Evolutionary conservation across 2,797 vertebrate genomes (phyloP).

Genomic region (Discoglossus pictus): DNA sequence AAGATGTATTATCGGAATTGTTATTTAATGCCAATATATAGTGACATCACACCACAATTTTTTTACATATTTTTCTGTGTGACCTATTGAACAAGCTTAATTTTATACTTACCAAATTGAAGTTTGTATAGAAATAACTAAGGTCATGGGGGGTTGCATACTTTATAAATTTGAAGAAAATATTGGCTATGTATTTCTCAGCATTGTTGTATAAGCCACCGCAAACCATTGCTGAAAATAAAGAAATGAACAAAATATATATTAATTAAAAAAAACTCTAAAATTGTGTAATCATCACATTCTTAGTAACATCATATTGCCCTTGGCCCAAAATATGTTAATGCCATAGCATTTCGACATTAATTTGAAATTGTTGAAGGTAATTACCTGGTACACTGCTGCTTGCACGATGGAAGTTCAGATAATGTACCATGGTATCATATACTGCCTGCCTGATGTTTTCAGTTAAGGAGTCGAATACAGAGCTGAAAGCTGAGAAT

Average conservation of each 20-base stretch:
- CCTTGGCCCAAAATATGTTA: too few relatives aligned
- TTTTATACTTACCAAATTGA: conserved; percentile 54
- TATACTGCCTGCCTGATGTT: neutral
- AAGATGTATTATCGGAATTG: too few relatives aligned
- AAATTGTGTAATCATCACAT: too few relatives aligned
- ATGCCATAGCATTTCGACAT: too few relatives aligned
- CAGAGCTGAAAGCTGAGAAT: conserved; percentile 4
- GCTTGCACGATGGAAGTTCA: neutral
- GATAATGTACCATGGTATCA: neutral
- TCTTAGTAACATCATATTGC: too few relatives aligned
- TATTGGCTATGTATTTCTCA: conserved; percentile 33
- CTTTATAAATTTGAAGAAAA: conserved; percentile 43
- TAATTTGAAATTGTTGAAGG: neutral
- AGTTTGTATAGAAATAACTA: conserved; percentile 33
- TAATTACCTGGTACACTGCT: conserved; percentile 28
- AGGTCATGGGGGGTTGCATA: conserved; percentile 43
- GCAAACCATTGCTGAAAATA: conserved; percentile 41
- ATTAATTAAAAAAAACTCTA: too few relatives aligned
- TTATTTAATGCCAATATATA: too few relatives aligned
- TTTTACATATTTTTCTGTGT: too few relatives aligned
- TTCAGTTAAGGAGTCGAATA: rapidly evolving
- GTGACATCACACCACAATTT: too few relatives aligned
- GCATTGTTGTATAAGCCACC: conserved; percentile 45
- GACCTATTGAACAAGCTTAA: neutral
- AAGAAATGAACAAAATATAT: too few relatives aligned